Percentiles rank a stretch among this genome's conserved stretches.
phyloP scores from a whole-genome alignment of 2,113 vertebrate species.

The Delphinapterus leucas region DNA sequence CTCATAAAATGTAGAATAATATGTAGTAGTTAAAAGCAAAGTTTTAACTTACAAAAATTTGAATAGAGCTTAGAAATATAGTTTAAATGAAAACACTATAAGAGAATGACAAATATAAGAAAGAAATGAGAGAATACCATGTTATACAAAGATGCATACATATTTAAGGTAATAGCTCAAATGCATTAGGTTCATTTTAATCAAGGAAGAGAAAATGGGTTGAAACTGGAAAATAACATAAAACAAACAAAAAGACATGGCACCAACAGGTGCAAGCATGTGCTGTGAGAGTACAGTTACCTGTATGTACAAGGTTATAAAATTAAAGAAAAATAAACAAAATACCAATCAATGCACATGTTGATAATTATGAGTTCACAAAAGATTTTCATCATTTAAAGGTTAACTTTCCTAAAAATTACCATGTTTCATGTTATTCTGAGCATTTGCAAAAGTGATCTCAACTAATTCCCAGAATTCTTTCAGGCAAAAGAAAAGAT shows the following conservation, averaged over 20 bases:
- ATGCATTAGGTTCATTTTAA: background rate
- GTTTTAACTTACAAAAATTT: background rate
- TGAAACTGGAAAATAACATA: background rate
- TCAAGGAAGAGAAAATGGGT: background rate
- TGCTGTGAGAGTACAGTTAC: too few relatives aligned
- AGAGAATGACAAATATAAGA: background rate
- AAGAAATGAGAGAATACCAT: background rate
- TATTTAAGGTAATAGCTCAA: background rate
- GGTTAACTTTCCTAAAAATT: background rate
- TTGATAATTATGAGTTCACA: background rate
- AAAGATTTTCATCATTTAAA: background rate
- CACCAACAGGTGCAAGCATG: background rate
- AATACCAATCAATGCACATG: background rate
- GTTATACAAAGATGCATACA: background rate
- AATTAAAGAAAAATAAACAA: background rate
- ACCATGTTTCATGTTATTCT: conserved; percentile 3
- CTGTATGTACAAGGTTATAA: background rate
- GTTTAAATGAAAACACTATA: background rate
- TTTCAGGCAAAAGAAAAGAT: conserved; percentile 19
- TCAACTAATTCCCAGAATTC: background rate
- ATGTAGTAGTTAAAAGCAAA: background rate
- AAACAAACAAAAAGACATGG: rapidly evolving
- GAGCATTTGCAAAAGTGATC: background rate
- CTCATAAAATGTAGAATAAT: background rate
- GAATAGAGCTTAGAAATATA: background rate